Conservation (phyloP, 2,797 vertebrate species). For the Eidolon dupreanum region DNA sequence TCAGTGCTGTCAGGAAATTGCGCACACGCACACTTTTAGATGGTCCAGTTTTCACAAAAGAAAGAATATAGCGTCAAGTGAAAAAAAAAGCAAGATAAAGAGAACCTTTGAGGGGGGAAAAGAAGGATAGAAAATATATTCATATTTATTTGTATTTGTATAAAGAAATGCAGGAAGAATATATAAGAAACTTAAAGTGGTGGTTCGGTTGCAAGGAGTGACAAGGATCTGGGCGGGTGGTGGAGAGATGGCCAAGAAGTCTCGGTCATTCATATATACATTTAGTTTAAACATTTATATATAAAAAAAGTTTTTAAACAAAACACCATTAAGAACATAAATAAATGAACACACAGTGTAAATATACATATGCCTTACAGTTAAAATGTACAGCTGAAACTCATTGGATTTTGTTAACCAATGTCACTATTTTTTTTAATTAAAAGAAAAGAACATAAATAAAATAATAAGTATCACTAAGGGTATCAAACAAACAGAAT, state of each 20-base stretch:
- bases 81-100: background rate
- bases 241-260: background rate
- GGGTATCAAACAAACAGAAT: background rate
- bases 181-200: background rate
- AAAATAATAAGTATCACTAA: background rate
- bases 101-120: background rate
- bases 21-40: background rate
- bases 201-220: background rate
- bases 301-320: background rate
- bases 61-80: background rate
- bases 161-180: constrained; percentile 10
- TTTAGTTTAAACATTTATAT: background rate
- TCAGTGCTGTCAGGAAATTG: background rate
- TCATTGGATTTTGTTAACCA: no score
- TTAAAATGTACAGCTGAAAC: no score
- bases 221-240: background rate
- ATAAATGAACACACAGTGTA: background rate
- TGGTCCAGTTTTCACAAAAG: background rate
- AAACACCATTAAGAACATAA: background rate
- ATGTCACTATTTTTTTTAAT: no score
- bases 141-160: background rate
- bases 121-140: background rate
- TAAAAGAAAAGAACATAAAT: background rate
- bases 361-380: no score
- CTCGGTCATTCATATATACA: background rate